Evolutionary conservation across 2,797 vertebrate genomes (phyloP).

Genomic region (Sciaenops ocellatus): DNA sequence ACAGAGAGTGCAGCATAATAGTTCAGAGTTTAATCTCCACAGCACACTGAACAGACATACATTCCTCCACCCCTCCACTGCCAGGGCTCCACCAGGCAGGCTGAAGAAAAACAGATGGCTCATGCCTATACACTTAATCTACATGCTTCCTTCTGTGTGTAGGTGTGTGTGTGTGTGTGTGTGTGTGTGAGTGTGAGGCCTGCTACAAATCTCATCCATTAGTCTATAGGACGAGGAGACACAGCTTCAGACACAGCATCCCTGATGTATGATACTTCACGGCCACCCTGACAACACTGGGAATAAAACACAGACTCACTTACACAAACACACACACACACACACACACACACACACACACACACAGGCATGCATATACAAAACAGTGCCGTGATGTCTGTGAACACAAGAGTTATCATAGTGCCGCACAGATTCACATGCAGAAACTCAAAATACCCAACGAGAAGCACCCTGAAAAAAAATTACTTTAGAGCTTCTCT

Average conservation of each 20-base stretch:
- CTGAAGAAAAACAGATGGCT: conserved; percentile 84
- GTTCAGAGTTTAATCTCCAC: conserved; percentile 73
- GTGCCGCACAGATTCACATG: conserved; percentile 48
- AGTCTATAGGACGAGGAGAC: conserved; percentile 55
- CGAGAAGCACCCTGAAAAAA: neutral
- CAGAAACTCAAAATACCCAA: conserved; percentile 19
- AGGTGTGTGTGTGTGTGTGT: conserved; percentile 19
- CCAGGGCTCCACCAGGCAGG: conserved; percentile 69
- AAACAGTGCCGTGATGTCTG: conserved; percentile 39
- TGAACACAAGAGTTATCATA: conserved; percentile 25
- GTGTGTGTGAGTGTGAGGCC: conserved; percentile 52
- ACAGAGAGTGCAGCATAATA: conserved; percentile 48
- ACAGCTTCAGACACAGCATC: conserved; percentile 49
- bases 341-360: neutral
- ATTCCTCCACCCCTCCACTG: conserved; percentile 80
- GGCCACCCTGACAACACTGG: conserved; percentile 57
- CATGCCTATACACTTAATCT: conserved; percentile 69
- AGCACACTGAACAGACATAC: conserved; percentile 82
- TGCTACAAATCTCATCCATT: conserved; percentile 75
- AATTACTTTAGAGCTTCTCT: conserved; percentile 13
- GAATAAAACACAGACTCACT: conserved; percentile 23
- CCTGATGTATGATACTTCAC: conserved; percentile 63
- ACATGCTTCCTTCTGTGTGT: conserved; percentile 53
- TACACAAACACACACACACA: conserved; percentile 12
- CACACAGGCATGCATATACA: conserved; percentile 30